Evolutionary conservation across 2,888 invertebrate species (phyloP).

Genomic region (Operophtera brumata): DNA sequence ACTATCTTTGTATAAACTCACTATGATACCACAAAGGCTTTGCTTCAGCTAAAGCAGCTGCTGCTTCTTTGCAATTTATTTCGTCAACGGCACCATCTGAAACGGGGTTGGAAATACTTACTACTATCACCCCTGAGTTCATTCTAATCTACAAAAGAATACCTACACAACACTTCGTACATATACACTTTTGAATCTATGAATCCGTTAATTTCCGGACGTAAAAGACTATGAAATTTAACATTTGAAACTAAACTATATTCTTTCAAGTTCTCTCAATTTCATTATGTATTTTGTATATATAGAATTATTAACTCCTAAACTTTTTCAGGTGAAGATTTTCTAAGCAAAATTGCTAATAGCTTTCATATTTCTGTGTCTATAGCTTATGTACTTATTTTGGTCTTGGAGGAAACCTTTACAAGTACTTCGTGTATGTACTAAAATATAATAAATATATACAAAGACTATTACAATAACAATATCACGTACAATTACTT

Average conservation of each 20-base stretch:
- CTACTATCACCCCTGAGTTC: constrained; percentile 25
- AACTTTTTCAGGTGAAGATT: constrained; percentile 71
- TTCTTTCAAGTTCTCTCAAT: constrained; percentile 11
- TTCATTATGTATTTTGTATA: constrained; percentile 33
- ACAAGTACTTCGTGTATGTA: background rate
- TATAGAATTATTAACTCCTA: constrained; percentile 45
- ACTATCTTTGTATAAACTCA: constrained; percentile 26
- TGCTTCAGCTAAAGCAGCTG: constrained; percentile 72
- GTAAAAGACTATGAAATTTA: constrained; percentile 13
- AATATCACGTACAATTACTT: background rate
- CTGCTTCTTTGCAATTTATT: constrained; percentile 62
- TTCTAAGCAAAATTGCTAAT: constrained; percentile 45
- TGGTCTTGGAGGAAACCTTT: constrained; percentile 62
- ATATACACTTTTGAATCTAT: constrained; percentile 38
- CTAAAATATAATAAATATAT: too few species aligned
- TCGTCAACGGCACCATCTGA: constrained; percentile 33
- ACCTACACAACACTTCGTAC: constrained; percentile 38
- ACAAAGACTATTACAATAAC: too few species aligned
- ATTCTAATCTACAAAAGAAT: constrained; percentile 8
- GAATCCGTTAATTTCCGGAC: constrained; percentile 67
- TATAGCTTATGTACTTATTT: constrained; percentile 71
- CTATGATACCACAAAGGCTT: constrained; percentile 46
- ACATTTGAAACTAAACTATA: constrained; percentile 8
- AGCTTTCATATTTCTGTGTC: constrained; percentile 66
- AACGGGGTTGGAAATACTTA: constrained; percentile 31